Conservation (phyloP, 2,888 invertebrate genomes). For the Julus scanicus region DNA sequence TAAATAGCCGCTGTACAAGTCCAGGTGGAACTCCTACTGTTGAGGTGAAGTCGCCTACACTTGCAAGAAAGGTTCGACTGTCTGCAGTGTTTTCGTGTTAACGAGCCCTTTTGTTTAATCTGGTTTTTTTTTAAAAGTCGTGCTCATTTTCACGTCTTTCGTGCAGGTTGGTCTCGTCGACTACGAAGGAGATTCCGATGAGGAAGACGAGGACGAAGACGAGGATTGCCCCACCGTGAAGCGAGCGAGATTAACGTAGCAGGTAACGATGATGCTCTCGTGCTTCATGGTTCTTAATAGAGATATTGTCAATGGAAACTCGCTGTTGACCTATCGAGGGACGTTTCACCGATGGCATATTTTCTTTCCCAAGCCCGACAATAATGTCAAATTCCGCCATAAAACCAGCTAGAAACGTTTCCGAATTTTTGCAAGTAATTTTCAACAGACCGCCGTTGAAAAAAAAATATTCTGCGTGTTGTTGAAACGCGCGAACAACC, state of each 20-base stretch:
- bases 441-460: neutral
- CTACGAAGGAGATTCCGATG: conserved; percentile 97
- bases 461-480: neutral
- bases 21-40: conserved; percentile 61
- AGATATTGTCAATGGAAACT: neutral
- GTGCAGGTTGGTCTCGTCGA: conserved; percentile 87
- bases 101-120: neutral
- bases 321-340: neutral
- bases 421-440: neutral
- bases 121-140: neutral
- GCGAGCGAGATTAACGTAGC: conserved; percentile 81
- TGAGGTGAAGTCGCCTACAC: conserved; percentile 69
- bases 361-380: neutral
- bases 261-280: conserved; percentile 9
- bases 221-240: conserved; percentile 74
- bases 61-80: conserved; percentile 65
- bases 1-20: conserved; percentile 58
- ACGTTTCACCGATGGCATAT: conserved; percentile 27
- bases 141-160: neutral
- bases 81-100: neutral
- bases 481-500: neutral
- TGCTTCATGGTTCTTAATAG: conserved; percentile 2
- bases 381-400: neutral
- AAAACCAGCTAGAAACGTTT: neutral
- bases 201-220: conserved; percentile 74